Evolutionary conservation across 2,888 invertebrate species (phyloP).

Genomic region (Nycteola revayana): DNA sequence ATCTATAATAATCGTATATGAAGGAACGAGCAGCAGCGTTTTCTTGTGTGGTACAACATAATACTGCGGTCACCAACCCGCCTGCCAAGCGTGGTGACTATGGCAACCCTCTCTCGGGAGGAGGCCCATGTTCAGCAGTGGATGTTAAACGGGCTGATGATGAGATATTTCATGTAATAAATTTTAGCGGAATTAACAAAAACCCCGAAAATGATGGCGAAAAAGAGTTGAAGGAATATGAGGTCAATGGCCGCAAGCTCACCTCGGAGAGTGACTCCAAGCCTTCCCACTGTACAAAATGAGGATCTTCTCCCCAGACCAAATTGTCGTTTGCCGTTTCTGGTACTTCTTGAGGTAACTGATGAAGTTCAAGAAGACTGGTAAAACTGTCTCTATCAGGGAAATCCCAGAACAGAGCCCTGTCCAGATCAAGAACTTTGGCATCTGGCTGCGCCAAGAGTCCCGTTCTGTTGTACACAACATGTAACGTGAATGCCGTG

Average conservation of each 20-base stretch:
- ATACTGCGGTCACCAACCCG: too few species aligned
- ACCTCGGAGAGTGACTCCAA: slow-evolving; percentile 96
- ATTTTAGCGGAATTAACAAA: too few species aligned
- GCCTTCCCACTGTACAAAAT: slow-evolving; percentile 99
- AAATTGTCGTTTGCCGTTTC: slow-evolving; percentile 98
- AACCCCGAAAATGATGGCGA: too few species aligned
- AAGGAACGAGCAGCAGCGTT: too few species aligned
- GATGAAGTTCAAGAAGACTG: slow-evolving; percentile 99
- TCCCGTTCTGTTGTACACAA: slow-evolving; percentile 99
- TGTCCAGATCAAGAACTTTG: slow-evolving; percentile 98
- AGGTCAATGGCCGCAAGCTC: slow-evolving; percentile 98
- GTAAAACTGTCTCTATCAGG: slow-evolving; percentile 98
- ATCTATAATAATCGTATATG: too few species aligned
- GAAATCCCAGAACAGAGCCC: slow-evolving; percentile 96
- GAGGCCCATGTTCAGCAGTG: too few species aligned
- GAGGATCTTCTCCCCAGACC: slow-evolving; percentile 99
- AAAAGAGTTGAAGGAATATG: slow-evolving; percentile 99
- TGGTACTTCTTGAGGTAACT: slow-evolving; percentile 99
- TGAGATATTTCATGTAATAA: too few species aligned
- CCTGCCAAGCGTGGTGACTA: too few species aligned
- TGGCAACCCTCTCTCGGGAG: too few species aligned
- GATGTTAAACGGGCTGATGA: too few species aligned
- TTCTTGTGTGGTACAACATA: too few species aligned
- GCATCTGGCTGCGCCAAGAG: slow-evolving; percentile 99
- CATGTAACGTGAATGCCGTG: slow-evolving; percentile 99